Evolutionary conservation across 2,797 vertebrate genomes (phyloP).

Genomic region (Staurois parvus): DNA sequence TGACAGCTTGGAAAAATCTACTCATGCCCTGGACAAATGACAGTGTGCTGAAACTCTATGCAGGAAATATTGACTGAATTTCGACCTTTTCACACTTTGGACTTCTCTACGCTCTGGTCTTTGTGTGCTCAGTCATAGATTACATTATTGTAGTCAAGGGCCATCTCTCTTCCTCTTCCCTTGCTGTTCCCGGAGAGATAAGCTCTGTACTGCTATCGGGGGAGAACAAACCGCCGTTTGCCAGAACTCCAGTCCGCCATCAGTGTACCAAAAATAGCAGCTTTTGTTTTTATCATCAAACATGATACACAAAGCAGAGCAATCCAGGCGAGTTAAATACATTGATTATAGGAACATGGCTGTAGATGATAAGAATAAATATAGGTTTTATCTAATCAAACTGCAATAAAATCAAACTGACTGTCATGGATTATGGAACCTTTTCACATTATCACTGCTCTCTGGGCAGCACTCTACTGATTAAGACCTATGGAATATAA

Average conservation of each 20-base stretch:
- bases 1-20: not conserved
- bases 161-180: constrained; percentile 46
- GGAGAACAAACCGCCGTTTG: constrained; percentile 9
- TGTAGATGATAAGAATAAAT: not conserved
- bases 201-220: constrained; percentile 39
- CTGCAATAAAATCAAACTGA: not conserved
- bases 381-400: not conserved
- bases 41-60: not conserved
- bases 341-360: not conserved
- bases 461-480: not conserved
- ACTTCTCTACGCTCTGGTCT: constrained; percentile 1
- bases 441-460: not conserved
- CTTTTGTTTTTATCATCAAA: constrained; percentile 4
- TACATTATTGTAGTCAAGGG: constrained; percentile 19
- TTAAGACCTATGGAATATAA: not conserved
- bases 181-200: constrained; percentile 57
- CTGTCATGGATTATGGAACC: not conserved
- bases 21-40: not conserved
- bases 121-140: not conserved
- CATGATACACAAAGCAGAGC: constrained; percentile 57
- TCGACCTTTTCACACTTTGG: constrained; percentile 36
- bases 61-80: constrained; percentile 1
- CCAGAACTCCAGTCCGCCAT: constrained; percentile 11
- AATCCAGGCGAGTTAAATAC: not conserved
- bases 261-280: constrained; percentile 8